Base-by-base conservation (phyloP, 2,797 vertebrate species). In the Myotis daubentonii region DNA sequence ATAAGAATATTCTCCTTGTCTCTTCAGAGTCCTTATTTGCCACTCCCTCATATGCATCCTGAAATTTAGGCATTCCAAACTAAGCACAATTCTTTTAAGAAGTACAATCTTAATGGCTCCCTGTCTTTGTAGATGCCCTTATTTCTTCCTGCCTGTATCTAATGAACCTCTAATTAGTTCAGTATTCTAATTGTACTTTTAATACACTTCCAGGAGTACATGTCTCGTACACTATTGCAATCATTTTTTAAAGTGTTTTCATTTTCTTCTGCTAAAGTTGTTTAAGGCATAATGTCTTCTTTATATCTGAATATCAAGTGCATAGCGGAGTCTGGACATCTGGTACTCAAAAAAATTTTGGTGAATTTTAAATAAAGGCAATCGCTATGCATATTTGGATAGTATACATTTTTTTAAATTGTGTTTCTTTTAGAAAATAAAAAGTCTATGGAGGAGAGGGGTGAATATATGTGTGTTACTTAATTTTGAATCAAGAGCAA, bases 161-260 rank as follows among this genome's bases (percentile, higher is more conserved):
- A 94, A 78, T 71, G 72, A 87, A 66, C 53, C 9, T 6, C n/a
- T 92, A 94, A 89, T 95, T 91, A 91, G 65, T 60, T 93, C 71
- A 85, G 36, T 68, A 95, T 92, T 95, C 78, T 89, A 25, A 80
- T 2, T 75, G 33, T 17, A 89, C 74, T 41, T 92, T 80, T 95
- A 78, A 74, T 53, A 78, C 22, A 62, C 41, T 81, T 88, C n/a
- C 41, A 91, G 33, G 65, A 93, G 28, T 81, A 38, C 30, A 23
- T 41, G 11, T 71, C 15, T 79, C 55, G 7, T 23, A 65, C 2
- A n/a, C 23, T 74, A 80, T 16, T 68, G 6, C 23, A 76, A 60
- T 70, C 30, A 41, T 86, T 96, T 57, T 83, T 36, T n/a, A 53
- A 55, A 75, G 49, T 49, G 25, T 25, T 76, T 81, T 65, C 17